Percentiles rank a stretch among this genome's conserved stretches.
Evolutionary conservation across 2,113 vertebrate genomes (phyloP).

Genomic region (Tenebrosternarchus preto): DNA sequence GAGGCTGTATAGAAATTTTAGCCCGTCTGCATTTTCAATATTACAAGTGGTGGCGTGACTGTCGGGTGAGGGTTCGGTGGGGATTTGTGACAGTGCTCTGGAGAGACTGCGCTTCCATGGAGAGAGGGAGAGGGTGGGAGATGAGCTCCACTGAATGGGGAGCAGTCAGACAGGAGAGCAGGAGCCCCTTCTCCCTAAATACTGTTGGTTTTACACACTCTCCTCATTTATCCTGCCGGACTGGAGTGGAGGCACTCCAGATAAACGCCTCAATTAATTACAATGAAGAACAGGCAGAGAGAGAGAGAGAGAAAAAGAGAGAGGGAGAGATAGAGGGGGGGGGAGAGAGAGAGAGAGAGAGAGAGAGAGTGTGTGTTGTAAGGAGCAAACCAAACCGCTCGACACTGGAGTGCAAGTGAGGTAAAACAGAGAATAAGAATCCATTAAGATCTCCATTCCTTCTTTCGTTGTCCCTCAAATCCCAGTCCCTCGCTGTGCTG

Average conservation of each 20-base stretch:
- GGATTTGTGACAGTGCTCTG: constrained; percentile 1
- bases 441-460: constrained; percentile 55
- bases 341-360: constrained; percentile 32
- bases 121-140: background rate
- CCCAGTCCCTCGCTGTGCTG: constrained; percentile 60
- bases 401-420: constrained; percentile 37
- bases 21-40: background rate
- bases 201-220: constrained; percentile 84
- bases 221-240: constrained; percentile 88
- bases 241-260: constrained; percentile 90
- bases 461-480: constrained; percentile 44
- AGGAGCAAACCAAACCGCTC: constrained; percentile 21
- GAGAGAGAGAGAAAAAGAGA: constrained; percentile 37
- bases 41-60: background rate
- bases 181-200: constrained; percentile 51
- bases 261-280: constrained; percentile 99
- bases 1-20: background rate
- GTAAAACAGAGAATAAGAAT: constrained; percentile 46
- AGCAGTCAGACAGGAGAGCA: constrained; percentile 27
- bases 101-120: background rate
- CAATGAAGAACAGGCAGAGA: constrained; percentile 78
- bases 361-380: constrained; percentile 21
- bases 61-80: background rate
- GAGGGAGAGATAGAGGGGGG: constrained; percentile 10
- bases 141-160: constrained; percentile 37